Percentiles rank a stretch among this genome's conserved stretches.
Conservation (phyloP, 2,113 vertebrate genomes). For the Urocolius indicus region DNA sequence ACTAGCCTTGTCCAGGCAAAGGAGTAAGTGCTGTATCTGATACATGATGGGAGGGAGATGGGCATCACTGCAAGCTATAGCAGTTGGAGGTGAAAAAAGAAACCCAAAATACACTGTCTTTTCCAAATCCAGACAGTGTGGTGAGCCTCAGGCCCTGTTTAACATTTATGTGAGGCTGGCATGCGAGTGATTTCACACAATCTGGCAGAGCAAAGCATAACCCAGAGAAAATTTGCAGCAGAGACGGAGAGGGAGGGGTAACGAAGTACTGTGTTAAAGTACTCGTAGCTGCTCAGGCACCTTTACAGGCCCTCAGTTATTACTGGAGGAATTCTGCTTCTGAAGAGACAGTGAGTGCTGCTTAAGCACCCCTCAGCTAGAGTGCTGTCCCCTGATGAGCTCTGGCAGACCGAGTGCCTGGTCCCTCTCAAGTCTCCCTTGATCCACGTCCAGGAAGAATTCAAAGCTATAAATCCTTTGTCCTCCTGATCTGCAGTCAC, state of each 20-base stretch:
- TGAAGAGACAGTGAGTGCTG: neutral
- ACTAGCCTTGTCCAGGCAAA: neutral
- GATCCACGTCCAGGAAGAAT: neutral
- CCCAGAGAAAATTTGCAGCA: neutral
- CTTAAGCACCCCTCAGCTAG: neutral
- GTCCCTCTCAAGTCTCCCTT: neutral
- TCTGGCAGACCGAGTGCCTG: neutral
- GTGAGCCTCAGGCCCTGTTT: conserved; percentile 12
- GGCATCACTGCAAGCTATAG: neutral
- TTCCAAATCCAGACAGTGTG: neutral
- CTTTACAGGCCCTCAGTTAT: neutral
- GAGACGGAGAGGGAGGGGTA: neutral
- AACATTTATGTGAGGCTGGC: neutral
- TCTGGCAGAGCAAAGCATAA: conserved; percentile 36
- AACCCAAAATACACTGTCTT: neutral
- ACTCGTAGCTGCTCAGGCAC: neutral
- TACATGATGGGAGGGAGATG: neutral
- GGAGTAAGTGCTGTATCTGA: neutral
- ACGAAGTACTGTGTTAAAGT: neutral
- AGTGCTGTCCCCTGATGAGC: neutral
- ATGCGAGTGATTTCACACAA: neutral
- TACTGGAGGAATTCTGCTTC: neutral
- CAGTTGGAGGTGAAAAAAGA: neutral
- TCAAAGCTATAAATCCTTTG: neutral
- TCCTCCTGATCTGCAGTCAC: neutral